These are phyloP conservation scores for Quadriops clusia DNA, from an alignment of 2,888 invertebrate species.

Conservation along the genomic window DNA sequence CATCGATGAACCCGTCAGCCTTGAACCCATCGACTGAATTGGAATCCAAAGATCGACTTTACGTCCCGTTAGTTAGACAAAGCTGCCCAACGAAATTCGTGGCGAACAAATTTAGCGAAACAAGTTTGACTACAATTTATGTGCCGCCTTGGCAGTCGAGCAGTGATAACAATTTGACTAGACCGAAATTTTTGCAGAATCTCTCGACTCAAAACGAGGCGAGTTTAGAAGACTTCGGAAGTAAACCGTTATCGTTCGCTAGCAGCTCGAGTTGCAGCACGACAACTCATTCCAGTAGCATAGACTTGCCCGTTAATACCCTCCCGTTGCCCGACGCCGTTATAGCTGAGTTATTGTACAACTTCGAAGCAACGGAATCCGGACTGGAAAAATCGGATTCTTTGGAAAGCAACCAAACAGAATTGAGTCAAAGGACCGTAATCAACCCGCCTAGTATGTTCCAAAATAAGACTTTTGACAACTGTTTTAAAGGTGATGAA, in stretches of 20 bases:
- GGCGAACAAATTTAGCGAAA: slow-evolving; percentile 45
- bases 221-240: slow-evolving; percentile 3
- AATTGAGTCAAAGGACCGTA: slow-evolving; percentile 25
- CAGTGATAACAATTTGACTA: slow-evolving; percentile 31
- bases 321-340: slow-evolving; percentile 39
- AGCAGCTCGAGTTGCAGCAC: slow-evolving; percentile 22
- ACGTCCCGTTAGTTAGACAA: slow-evolving; percentile 36
- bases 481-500: slow-evolving; percentile 13
- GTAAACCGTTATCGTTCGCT: slow-evolving; percentile 6
- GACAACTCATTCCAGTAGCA: slow-evolving; percentile 44
- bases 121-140: slow-evolving; percentile 43
- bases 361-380: slow-evolving; percentile 26
- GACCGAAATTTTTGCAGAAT: slow-evolving; percentile 7
- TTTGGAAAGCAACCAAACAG: slow-evolving; percentile 22
- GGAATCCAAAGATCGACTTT: too few relatives aligned
- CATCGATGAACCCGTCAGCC: slow-evolving; percentile 14
- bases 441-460: slow-evolving; percentile 50
- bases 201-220: not conserved
- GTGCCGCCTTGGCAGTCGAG: slow-evolving; percentile 41
- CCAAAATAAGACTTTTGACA: slow-evolving; percentile 29
- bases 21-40: too few relatives aligned
- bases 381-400: slow-evolving; percentile 21
- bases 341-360: slow-evolving; percentile 43
- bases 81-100: slow-evolving; percentile 56
- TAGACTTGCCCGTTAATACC: slow-evolving; percentile 42